Conservation (phyloP, 2,113 vertebrate species). For the Equus quagga region DNA sequence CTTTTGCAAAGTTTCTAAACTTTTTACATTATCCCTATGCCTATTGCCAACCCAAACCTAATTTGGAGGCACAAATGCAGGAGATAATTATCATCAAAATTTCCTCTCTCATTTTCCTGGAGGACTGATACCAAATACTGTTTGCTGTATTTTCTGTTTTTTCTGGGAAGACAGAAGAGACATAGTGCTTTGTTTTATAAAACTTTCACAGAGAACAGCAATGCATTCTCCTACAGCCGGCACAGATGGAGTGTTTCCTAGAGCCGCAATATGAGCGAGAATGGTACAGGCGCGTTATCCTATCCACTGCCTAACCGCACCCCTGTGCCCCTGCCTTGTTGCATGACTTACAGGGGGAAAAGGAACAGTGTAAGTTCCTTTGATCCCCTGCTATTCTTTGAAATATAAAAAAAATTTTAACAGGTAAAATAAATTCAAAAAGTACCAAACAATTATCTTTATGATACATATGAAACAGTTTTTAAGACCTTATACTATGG, state of each 20-base stretch:
- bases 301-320: background rate
- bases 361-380: background rate
- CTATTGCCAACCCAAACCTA: background rate
- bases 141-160: background rate
- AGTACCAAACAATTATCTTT: background rate
- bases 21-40: background rate
- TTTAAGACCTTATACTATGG: background rate
- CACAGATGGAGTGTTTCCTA: background rate
- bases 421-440: conserved; percentile 5
- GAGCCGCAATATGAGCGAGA: background rate
- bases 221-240: background rate
- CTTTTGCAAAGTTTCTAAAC: background rate
- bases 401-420: background rate
- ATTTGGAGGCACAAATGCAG: background rate
- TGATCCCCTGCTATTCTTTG: background rate
- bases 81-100: background rate
- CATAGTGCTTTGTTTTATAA: background rate
- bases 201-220: background rate
- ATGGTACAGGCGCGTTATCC: background rate
- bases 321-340: background rate
- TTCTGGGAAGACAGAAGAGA: background rate
- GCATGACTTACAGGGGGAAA: background rate
- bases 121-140: background rate
- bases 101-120: background rate
- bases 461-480: background rate